A percentile compares a stretch with the other conserved stretches of the same genome.
Conservation (phyloP, 2,113 vertebrate genomes). For the Hymenochirus boettgeri region DNA sequence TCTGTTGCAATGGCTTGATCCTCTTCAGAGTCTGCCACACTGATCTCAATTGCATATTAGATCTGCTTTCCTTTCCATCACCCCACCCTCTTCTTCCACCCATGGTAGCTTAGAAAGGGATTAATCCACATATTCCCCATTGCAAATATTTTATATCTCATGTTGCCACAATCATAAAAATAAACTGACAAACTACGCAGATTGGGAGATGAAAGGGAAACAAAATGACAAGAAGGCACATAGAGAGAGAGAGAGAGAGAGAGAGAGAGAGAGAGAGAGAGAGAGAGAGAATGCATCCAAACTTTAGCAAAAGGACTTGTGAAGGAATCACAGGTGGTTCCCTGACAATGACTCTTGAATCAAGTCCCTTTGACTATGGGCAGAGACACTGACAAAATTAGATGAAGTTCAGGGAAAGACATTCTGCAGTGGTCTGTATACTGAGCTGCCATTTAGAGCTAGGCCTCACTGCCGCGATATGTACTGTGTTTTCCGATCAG, state of each 20-base stretch:
- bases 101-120: conserved; percentile 15
- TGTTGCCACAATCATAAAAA: conserved; percentile 27
- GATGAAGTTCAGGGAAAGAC: too few relatives aligned
- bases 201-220: not conserved
- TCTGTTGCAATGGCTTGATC: conserved; percentile 35
- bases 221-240: not conserved
- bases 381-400: too few relatives aligned
- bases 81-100: conserved; percentile 11
- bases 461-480: too few relatives aligned
- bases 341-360: too few relatives aligned
- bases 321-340: too few relatives aligned
- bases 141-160: conserved; percentile 15
- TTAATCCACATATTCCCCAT: conserved; percentile 35
- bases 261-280: too few relatives aligned
- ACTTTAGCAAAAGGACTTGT: too few relatives aligned
- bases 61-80: conserved; percentile 1
- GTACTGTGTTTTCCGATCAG: too few relatives aligned
- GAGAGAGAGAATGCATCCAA: too few relatives aligned
- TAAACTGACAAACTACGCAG: not conserved
- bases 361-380: too few relatives aligned
- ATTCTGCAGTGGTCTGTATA: too few relatives aligned
- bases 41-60: conserved; percentile 35
- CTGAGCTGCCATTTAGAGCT: too few relatives aligned
- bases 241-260: not conserved
- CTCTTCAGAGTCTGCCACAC: conserved; percentile 29